A percentile compares a stretch with the other conserved stretches of the same genome.
Evolutionary conservation across 2,797 vertebrate species (phyloP).

Genomic region (Acanthurus lineatus): DNA sequence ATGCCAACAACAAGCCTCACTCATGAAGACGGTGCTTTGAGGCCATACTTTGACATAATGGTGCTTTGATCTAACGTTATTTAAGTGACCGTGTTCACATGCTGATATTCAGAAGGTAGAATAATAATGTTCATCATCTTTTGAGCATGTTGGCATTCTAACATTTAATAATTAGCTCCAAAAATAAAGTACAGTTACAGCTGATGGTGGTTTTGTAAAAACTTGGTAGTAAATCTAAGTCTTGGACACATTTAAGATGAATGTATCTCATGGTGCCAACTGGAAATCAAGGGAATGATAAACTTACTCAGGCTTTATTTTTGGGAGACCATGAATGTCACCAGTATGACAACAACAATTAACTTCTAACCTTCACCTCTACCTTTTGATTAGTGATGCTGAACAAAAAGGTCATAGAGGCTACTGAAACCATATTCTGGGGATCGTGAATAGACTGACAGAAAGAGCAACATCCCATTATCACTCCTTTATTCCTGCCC

Average conservation of each 20-base stretch:
- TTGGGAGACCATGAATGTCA: not conserved
- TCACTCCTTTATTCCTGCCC: slow-evolving; percentile 8
- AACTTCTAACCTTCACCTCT: not conserved
- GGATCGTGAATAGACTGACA: not conserved
- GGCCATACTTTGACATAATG: not conserved
- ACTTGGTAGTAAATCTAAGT: not conserved
- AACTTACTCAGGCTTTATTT: not conserved
- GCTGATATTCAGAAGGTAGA: not conserved
- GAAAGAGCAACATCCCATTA: not conserved
- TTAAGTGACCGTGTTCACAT: not conserved
- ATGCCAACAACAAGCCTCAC: not conserved
- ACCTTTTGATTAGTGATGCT: not conserved
- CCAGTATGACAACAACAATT: not conserved
- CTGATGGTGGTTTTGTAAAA: not conserved
- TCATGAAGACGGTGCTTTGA: not conserved
- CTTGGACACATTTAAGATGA: not conserved
- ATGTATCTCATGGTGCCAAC: not conserved
- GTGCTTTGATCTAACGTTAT: not conserved
- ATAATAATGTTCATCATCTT: not conserved
- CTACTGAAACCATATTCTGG: not conserved
- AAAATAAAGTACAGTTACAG: not conserved
- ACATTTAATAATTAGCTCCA: not conserved
- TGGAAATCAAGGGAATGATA: not conserved
- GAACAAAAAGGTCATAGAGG: not conserved
- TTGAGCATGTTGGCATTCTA: not conserved